Evolutionary conservation across 2,113 vertebrate genomes (phyloP).

Genomic region (Calidris pugnax): DNA sequence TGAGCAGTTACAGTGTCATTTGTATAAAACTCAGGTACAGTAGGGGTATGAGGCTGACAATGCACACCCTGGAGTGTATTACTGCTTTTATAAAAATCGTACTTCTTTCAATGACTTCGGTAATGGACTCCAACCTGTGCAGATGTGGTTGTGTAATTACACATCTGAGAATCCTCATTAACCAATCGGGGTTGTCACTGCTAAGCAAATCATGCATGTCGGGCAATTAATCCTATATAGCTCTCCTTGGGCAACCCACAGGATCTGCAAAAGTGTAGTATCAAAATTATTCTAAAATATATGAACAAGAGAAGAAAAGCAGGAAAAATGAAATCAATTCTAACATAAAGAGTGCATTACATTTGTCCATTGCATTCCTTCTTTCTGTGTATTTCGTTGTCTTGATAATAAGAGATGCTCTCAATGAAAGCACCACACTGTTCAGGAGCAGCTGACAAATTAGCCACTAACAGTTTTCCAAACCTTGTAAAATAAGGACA

Average conservation of each 20-base stretch:
- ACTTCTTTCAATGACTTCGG: background rate
- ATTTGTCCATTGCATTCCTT: background rate
- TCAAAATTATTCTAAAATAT: background rate
- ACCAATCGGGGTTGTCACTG: background rate
- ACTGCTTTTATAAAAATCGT: conserved; percentile 29
- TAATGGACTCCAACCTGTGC: conserved; percentile 36
- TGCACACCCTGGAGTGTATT: background rate
- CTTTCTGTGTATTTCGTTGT: background rate
- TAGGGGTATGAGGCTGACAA: background rate
- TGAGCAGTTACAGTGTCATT: background rate
- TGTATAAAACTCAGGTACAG: background rate
- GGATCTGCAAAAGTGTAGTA: background rate
- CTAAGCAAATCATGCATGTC: background rate
- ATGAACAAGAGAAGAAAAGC: background rate
- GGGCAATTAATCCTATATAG: background rate
- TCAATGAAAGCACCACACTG: background rate
- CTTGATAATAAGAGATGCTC: background rate
- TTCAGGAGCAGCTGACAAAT: background rate
- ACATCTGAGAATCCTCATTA: conserved; percentile 55
- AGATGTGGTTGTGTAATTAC: conserved; percentile 37
- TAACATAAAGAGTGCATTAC: background rate
- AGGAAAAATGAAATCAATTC: background rate
- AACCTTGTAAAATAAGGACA: background rate
- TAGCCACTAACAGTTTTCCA: background rate
- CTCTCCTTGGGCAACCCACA: background rate